Conservation (phyloP, 2,113 vertebrate genomes). For the Erythrolamprus reginae region DNA sequence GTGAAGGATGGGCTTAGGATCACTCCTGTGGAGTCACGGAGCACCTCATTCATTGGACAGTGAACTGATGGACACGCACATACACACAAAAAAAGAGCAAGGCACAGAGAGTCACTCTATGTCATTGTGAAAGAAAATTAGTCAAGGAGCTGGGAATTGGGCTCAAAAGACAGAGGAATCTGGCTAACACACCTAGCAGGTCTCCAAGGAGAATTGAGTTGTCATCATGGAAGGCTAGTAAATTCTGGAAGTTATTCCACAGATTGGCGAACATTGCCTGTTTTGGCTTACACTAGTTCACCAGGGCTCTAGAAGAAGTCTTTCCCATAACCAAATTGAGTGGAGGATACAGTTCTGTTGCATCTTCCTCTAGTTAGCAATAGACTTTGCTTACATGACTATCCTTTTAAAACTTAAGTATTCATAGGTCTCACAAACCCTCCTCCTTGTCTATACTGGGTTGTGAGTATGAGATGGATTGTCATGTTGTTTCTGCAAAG, state of each 20-base stretch:
- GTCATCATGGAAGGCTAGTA: background rate
- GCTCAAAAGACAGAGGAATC: background rate
- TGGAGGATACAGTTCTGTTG: background rate
- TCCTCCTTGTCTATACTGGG: background rate
- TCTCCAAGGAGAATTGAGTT: background rate
- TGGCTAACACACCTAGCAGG: background rate
- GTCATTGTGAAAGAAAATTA: background rate
- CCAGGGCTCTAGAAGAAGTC: background rate
- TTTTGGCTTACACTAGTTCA: background rate
- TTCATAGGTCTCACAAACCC: background rate
- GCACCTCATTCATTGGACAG: slow-evolving; percentile 89
- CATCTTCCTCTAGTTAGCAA: background rate
- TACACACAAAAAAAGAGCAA: background rate
- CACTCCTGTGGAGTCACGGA: slow-evolving; percentile 86
- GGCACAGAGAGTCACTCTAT: accelerated
- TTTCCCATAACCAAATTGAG: background rate
- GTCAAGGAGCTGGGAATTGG: accelerated
- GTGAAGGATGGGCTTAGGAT: slow-evolving; percentile 93
- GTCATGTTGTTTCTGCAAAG: background rate
- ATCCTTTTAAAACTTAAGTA: background rate
- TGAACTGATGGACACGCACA: slow-evolving; percentile 71
- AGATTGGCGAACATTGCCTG: background rate
- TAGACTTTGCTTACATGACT: background rate
- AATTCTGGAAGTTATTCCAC: background rate
- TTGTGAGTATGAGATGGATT: background rate